Evolutionary conservation across 2,888 invertebrate species (phyloP).

Genomic region (Drosophila crucigera): DNA sequence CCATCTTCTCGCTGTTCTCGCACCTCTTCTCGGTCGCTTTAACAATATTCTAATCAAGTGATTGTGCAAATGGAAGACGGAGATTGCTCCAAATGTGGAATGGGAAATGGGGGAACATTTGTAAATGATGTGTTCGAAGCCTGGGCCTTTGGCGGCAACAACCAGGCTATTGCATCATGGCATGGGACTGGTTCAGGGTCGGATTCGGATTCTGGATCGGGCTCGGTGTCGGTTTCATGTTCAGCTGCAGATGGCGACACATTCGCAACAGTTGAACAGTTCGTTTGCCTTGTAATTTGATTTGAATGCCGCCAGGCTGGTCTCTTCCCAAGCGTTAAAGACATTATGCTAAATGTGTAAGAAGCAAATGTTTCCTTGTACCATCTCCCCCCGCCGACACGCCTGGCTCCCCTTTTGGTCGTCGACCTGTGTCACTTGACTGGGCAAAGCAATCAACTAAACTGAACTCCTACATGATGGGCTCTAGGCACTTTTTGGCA

Average conservation of each 20-base stretch:
- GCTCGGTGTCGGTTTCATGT: not conserved
- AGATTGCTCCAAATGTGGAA: constrained; percentile 34
- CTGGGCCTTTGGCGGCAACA: not conserved
- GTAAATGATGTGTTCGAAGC: constrained; percentile 17
- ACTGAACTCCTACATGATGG: constrained; percentile 1
- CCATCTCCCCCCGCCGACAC: too few relatives aligned
- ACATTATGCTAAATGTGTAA: constrained; percentile 49
- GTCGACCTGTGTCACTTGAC: constrained; percentile 13
- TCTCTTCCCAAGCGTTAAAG: constrained; percentile 30
- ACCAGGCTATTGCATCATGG: constrained; percentile 26
- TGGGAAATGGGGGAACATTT: constrained; percentile 16
- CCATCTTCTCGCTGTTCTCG: not conserved
- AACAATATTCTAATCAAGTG: constrained; percentile 58
- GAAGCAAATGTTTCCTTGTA: constrained; percentile 8
- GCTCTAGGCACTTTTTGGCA: constrained; percentile 12
- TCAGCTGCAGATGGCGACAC: constrained; percentile 17
- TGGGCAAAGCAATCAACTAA: constrained; percentile 35
- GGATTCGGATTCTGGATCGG: not conserved
- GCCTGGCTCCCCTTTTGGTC: not conserved
- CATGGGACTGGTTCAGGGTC: constrained; percentile 9
- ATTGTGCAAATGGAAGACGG: constrained; percentile 37
- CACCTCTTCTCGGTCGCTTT: constrained; percentile 12
- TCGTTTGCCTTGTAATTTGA: constrained; percentile 66
- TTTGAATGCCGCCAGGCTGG: constrained; percentile 44
- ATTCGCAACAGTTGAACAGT: constrained; percentile 64